phyloP scores from a whole-genome alignment of 2,888 invertebrate species.

The Temnothorax unifasciatus region DNA sequence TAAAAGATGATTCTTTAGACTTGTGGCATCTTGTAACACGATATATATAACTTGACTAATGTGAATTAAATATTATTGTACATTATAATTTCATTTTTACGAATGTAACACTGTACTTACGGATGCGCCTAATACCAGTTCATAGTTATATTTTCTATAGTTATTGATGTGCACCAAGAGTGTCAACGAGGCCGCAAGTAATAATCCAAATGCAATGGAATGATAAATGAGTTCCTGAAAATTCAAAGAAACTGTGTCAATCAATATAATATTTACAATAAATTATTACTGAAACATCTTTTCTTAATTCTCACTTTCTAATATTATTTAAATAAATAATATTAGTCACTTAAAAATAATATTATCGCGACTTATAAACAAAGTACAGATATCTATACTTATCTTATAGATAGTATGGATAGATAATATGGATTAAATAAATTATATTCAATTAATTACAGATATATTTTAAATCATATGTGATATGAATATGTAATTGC shows the following conservation, averaged over 20 bases:
- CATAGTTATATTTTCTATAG: slow-evolving; percentile 86
- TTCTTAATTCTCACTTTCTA: background rate
- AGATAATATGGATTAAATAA: background rate
- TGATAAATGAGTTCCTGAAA: slow-evolving; percentile 95
- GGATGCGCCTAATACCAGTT: slow-evolving; percentile 91
- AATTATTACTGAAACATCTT: background rate
- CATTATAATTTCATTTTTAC: background rate
- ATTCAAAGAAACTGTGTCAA: background rate
- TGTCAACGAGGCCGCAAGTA: slow-evolving; percentile 91
- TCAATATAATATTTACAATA: background rate
- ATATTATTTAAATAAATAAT: slow-evolving; percentile 13
- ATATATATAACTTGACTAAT: background rate
- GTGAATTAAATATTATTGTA: slow-evolving; percentile 2
- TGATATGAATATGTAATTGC: background rate
- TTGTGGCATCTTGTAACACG: background rate
- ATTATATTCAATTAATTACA: background rate
- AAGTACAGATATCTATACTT: background rate
- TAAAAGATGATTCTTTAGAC: background rate
- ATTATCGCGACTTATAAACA: background rate
- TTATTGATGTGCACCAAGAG: slow-evolving; percentile 90
- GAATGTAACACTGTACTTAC: slow-evolving; percentile 87
- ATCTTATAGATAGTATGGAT: background rate
- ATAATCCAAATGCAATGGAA: slow-evolving; percentile 90
- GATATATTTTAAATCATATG: background rate
- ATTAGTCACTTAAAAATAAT: slow-evolving; percentile 16